A percentile compares a stretch with the other conserved stretches of the same genome.
phyloP scores from a whole-genome alignment of 1,140 invertebrate genomes.

The Euwallacea similis region DNA sequence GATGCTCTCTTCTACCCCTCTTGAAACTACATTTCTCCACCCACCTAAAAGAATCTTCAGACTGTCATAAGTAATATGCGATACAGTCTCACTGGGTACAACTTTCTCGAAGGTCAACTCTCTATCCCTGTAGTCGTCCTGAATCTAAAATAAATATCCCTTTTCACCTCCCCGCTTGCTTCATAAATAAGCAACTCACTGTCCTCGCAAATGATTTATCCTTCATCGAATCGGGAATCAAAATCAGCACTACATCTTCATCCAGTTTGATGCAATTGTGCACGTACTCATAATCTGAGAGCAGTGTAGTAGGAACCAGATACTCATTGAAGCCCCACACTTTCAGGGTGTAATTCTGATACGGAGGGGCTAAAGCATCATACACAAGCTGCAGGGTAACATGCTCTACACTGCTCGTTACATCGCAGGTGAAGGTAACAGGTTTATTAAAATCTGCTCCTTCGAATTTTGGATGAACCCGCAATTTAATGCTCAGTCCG shows the following conservation, averaged over 20 bases:
- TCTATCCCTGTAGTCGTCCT: constrained; percentile 75
- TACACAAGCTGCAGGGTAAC: constrained; percentile 85
- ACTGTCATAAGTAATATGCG: constrained; percentile 75
- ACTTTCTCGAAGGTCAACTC: constrained; percentile 73
- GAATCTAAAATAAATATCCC: constrained; percentile 52
- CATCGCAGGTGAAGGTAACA: constrained; percentile 85
- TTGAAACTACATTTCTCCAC: constrained; percentile 35
- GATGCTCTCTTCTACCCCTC: too few relatives aligned
- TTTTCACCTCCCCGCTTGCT: too few relatives aligned
- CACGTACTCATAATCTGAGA: constrained; percentile 91
- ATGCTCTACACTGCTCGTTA: constrained; percentile 83
- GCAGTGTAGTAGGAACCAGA: constrained; percentile 64
- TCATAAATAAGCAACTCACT: constrained; percentile 54
- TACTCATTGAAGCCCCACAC: constrained; percentile 84
- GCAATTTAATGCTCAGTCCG: constrained; percentile 82
- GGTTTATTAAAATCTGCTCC: constrained; percentile 60
- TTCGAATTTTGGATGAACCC: constrained; percentile 70
- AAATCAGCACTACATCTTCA: constrained; percentile 81
- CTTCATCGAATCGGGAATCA: constrained; percentile 67
- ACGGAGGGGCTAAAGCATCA: constrained; percentile 65
- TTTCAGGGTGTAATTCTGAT: constrained; percentile 59
- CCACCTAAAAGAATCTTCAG: constrained; percentile 77
- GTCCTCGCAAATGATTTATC: constrained; percentile 69
- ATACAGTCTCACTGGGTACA: constrained; percentile 70
- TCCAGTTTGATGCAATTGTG: constrained; percentile 93